A percentile compares a stretch with the other conserved stretches of the same genome.
These are phyloP conservation scores for Falco berigora DNA, from an alignment of 2,797 vertebrate genomes.

Conservation along the genomic window DNA sequence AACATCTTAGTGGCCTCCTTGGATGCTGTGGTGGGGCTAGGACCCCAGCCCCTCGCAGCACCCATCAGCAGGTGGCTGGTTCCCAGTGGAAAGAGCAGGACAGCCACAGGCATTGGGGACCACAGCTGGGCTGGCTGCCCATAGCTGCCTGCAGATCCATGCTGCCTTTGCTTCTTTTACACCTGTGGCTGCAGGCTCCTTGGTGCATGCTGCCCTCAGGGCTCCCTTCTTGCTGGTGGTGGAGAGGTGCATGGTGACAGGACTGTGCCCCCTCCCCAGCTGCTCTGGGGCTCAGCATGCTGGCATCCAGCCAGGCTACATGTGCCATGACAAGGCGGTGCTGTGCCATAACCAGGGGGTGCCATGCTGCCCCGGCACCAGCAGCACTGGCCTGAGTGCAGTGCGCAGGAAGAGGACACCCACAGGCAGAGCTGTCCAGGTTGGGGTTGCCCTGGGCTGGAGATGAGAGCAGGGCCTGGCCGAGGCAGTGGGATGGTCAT, in stretches of 20 bases:
- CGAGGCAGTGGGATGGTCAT: accelerated
- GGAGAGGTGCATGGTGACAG: background rate
- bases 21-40: background rate
- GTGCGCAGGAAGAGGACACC: accelerated
- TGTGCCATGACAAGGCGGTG: background rate
- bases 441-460: background rate
- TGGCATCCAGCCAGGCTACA: background rate
- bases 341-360: background rate
- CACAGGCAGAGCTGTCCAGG: accelerated
- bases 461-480: background rate
- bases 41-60: background rate
- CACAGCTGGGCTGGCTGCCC: background rate
- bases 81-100: background rate
- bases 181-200: background rate
- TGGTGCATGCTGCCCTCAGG: accelerated
- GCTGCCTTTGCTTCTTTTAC: background rate
- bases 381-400: accelerated
- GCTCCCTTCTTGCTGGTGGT: background rate
- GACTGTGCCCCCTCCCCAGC: background rate
- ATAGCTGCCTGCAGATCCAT: background rate
- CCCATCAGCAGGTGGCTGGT: background rate
- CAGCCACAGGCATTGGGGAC: background rate
- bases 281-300: accelerated
- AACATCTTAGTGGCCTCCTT: background rate
- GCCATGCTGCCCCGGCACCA: background rate